Conservation (phyloP, 2,113 vertebrate genomes). For the Herpailurus yagouaroundi region DNA sequence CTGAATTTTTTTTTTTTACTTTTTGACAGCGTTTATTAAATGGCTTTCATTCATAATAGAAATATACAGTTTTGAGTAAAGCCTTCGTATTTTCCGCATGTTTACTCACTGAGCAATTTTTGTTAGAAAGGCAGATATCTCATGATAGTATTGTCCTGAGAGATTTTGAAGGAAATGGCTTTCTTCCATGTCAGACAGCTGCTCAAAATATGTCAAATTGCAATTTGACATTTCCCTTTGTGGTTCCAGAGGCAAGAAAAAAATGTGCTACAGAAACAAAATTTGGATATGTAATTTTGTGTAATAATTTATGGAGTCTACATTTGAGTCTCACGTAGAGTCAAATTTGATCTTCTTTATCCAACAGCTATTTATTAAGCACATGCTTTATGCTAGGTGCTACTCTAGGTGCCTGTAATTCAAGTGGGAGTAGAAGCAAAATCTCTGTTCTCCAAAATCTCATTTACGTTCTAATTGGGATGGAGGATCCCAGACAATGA, state of each 20-base stretch:
- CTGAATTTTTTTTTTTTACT: background rate
- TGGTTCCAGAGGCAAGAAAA: background rate
- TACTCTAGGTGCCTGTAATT: background rate
- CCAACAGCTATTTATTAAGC: background rate
- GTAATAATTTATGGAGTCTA: background rate
- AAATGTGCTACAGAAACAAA: background rate
- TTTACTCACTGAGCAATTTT: background rate
- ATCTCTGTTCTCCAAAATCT: background rate
- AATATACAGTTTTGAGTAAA: background rate
- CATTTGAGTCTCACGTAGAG: background rate
- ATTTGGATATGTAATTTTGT: background rate
- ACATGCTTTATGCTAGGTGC: background rate
- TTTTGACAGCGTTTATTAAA: conserved; percentile 29
- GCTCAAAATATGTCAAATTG: background rate
- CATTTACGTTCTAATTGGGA: background rate
- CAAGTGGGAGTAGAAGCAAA: background rate
- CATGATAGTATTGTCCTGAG: background rate
- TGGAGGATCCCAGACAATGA: background rate
- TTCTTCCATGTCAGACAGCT: background rate
- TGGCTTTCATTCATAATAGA: background rate
- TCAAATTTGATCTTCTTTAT: background rate
- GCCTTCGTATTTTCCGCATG: background rate
- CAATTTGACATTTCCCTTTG: background rate
- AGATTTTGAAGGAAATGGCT: background rate
- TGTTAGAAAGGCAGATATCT: background rate